phyloP scores from a whole-genome alignment of 2,888 invertebrate genomes.

The Plusia festucae region DNA sequence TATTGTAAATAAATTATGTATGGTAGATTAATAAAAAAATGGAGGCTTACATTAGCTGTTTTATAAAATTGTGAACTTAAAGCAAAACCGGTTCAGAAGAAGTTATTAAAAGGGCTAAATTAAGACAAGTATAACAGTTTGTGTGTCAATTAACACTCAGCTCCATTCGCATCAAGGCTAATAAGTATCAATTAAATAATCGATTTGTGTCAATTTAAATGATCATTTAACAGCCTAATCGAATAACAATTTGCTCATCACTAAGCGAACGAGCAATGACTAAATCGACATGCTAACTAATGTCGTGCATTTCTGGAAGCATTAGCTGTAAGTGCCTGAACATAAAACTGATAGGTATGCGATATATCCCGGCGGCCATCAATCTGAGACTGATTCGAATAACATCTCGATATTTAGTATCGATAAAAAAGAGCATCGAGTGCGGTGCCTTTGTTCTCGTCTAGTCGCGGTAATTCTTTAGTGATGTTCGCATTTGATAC shows the following conservation, averaged over 20 bases:
- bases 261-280: conserved; percentile 64
- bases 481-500: conserved; percentile 23
- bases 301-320: conserved; percentile 82
- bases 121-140: neutral
- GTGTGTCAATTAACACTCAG: conserved; percentile 8
- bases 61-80: too few relatives aligned
- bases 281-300: conserved; percentile 77
- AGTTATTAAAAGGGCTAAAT: neutral
- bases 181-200: conserved; percentile 49
- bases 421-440: conserved; percentile 63
- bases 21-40: too few relatives aligned
- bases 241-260: conserved; percentile 74
- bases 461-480: conserved; percentile 49
- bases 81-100: neutral
- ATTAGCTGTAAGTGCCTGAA: conserved; percentile 84
- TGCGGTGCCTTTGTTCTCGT: conserved; percentile 62
- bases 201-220: conserved; percentile 64
- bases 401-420: conserved; percentile 72
- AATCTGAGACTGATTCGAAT: conserved; percentile 67
- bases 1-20: too few relatives aligned
- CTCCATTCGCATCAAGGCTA: conserved; percentile 33
- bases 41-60: too few relatives aligned
- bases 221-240: conserved; percentile 66
- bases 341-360: conserved; percentile 88
- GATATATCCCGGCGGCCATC: conserved; percentile 81